These are phyloP conservation scores for Mythimna loreyi DNA, from an alignment of 2,888 invertebrate species.

Conservation along the genomic window DNA sequence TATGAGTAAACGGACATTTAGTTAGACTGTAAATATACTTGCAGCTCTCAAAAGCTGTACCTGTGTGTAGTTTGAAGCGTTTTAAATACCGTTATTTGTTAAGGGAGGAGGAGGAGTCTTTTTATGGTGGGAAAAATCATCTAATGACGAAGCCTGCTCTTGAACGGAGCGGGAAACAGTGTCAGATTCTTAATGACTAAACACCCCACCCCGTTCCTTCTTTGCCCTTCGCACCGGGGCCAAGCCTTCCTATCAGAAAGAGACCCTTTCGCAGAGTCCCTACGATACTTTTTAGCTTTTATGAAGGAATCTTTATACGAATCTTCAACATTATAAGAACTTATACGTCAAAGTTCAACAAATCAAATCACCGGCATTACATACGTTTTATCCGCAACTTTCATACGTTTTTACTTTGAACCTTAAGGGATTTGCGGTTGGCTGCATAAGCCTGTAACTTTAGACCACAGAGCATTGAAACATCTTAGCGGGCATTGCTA, in stretches of 20 bases:
- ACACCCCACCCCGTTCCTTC: too few species aligned
- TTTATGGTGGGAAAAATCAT: neutral
- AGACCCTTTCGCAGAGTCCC: too few species aligned
- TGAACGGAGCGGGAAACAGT: too few species aligned
- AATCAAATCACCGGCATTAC: conserved; percentile 34
- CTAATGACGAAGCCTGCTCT: too few species aligned
- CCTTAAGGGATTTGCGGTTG: conserved; percentile 46
- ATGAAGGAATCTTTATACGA: too few species aligned
- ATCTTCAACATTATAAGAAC: neutral
- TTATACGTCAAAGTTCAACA: conserved; percentile 14
- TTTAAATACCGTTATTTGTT: neutral
- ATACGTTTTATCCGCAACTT: conserved; percentile 29
- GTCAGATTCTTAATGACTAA: too few species aligned
- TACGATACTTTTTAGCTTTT: neutral
- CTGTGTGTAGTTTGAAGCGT: conserved; percentile 1
- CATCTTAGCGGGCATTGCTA: neutral
- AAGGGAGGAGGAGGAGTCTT: too few species aligned
- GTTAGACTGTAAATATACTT: conserved; percentile 26
- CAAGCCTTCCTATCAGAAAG: too few species aligned
- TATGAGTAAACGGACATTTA: conserved; percentile 20
- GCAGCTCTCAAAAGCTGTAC: neutral
- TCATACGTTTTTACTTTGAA: conserved; percentile 34
- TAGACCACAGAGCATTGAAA: neutral
- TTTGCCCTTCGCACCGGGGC: too few species aligned
- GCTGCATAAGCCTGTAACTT: conserved; percentile 41